These are phyloP conservation scores for Alectura lathami DNA, from an alignment of 2,113 vertebrate genomes.

Conservation along the genomic window DNA sequence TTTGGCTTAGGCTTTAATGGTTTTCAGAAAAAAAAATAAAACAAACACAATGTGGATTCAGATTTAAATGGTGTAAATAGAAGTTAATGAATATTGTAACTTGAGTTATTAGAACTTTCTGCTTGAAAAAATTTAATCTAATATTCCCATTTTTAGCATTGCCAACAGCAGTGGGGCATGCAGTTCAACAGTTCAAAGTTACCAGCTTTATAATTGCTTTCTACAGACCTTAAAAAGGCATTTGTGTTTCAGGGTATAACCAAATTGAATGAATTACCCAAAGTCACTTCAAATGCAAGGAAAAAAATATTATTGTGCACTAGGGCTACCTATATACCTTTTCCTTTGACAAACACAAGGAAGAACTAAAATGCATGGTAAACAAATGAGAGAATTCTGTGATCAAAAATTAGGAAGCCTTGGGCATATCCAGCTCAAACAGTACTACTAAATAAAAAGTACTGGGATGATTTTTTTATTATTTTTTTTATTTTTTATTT, in stretches of 20 bases:
- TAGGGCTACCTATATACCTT: not conserved
- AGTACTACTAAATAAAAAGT: not conserved
- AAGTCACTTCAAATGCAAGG: not conserved
- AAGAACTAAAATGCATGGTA: not conserved
- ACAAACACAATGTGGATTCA: slow-evolving; percentile 17
- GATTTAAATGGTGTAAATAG: slow-evolving; percentile 67
- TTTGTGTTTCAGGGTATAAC: slow-evolving; percentile 58
- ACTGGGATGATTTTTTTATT: not conserved
- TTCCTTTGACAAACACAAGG: not conserved
- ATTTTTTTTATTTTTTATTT: no score
- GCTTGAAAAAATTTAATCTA: slow-evolving; percentile 73
- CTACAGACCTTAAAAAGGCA: slow-evolving; percentile 57
- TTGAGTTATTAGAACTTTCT: slow-evolving; percentile 70
- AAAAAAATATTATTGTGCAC: not conserved
- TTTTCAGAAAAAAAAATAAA: not conserved
- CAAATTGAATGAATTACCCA: slow-evolving; percentile 46
- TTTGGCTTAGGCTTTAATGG: not conserved
- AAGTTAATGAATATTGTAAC: slow-evolving; percentile 74
- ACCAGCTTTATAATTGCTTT: slow-evolving; percentile 70
- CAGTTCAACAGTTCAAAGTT: slow-evolving; percentile 69
- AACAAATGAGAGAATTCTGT: not conserved
- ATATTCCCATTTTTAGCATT: slow-evolving; percentile 54
- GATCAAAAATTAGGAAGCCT: not conserved
- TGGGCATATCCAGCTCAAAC: not conserved
- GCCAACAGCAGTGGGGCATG: slow-evolving; percentile 45